Evolutionary conservation across 2,113 vertebrate species (phyloP).

Genomic region (Psilopsiagon aurifrons): DNA sequence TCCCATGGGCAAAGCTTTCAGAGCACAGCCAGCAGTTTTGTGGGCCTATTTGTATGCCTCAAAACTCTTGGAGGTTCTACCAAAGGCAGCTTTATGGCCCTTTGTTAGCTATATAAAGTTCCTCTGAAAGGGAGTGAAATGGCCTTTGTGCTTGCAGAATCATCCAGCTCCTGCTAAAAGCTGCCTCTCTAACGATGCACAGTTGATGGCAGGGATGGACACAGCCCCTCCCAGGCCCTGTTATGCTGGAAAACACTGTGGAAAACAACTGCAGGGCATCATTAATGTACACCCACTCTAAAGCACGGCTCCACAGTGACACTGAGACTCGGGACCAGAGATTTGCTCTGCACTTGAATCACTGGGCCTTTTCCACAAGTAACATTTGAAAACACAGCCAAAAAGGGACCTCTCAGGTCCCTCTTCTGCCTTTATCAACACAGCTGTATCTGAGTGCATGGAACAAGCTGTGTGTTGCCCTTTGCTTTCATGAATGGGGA

Average conservation of each 20-base stretch:
- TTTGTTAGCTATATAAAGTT: neutral
- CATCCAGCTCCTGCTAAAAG: neutral
- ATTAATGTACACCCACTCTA: neutral
- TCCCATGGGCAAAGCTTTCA: neutral
- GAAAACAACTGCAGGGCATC: neutral
- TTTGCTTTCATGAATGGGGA: neutral
- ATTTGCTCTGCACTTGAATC: neutral
- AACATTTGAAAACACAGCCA: neutral
- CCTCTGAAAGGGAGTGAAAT: neutral
- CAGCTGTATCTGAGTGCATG: neutral
- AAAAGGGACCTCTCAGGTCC: neutral
- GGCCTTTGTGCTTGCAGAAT: neutral
- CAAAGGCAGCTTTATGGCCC: neutral
- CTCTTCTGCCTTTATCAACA: neutral
- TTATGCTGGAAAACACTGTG: neutral
- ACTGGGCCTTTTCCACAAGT: neutral
- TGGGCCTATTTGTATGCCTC: neutral
- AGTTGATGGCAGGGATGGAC: neutral
- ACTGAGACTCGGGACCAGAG: neutral
- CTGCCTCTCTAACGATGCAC: rapidly evolving
- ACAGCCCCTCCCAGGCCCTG: neutral
- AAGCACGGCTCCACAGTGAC: neutral
- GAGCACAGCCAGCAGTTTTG: neutral
- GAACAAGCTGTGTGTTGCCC: neutral
- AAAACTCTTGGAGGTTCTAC: neutral